Conservation (phyloP, 30 jellyfish, hydroid and myxozoan genomes). For the Pseudorhiza aurosa region DNA sequence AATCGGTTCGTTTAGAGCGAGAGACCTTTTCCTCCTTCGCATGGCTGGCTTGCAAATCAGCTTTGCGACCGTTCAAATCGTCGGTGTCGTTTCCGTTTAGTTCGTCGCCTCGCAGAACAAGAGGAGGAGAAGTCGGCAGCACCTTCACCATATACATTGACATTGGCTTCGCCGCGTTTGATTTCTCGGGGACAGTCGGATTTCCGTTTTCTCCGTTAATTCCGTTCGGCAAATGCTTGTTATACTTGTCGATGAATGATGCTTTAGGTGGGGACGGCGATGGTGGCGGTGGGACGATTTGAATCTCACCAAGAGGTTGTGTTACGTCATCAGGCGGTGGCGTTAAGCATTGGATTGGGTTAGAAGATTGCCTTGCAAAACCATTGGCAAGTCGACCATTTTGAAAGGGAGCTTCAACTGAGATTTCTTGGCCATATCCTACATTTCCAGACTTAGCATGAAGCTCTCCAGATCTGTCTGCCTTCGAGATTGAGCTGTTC, state of each 20-base stretch:
- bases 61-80: not conserved
- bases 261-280: constrained; percentile 39
- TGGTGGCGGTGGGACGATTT: constrained; percentile 73
- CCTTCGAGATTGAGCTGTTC: not conserved
- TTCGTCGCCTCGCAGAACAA: constrained; percentile 46
- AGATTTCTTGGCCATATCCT: not conserved
- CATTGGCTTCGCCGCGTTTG: constrained; percentile 26
- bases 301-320: constrained; percentile 31
- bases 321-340: constrained; percentile 38
- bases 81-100: not conserved
- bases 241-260: not conserved
- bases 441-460: constrained; percentile 25
- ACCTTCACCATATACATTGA: constrained; percentile 66
- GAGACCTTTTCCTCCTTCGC: not conserved
- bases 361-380: not conserved
- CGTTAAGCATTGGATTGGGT: constrained; percentile 23
- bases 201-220: not conserved
- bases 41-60: not conserved
- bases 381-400: not conserved
- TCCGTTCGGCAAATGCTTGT: not conserved
- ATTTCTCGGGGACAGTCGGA: constrained; percentile 8
- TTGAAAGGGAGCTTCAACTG: no score
- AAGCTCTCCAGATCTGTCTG: not conserved
- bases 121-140: constrained; percentile 56
- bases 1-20: constrained; percentile 37